A percentile compares a stretch with the other conserved stretches of the same genome.
phyloP scores from a whole-genome alignment of 2,113 vertebrate species.

The Emydocephalus ijimae region DNA sequence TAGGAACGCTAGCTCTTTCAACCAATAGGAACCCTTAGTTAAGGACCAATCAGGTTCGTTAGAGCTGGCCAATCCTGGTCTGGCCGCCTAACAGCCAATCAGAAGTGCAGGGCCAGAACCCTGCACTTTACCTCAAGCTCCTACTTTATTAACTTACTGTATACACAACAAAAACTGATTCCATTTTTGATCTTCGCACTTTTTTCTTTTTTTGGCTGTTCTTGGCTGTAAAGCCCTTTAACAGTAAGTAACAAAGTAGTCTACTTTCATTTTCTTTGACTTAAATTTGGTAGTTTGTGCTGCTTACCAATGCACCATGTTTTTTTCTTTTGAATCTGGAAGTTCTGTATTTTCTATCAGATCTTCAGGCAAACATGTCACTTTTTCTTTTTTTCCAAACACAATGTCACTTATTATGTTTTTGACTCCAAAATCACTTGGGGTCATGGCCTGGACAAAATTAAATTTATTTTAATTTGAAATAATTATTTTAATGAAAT shows the following conservation, averaged over 20 bases:
- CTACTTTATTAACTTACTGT: too few species aligned
- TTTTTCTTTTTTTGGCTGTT: slow-evolving; percentile 43
- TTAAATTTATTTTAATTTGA: neutral
- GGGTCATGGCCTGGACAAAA: neutral
- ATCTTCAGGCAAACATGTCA: neutral
- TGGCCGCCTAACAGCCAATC: too few species aligned
- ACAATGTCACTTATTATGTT: neutral
- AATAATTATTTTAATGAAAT: neutral
- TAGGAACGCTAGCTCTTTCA: too few species aligned
- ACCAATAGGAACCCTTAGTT: too few species aligned
- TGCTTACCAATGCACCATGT: slow-evolving; percentile 28
- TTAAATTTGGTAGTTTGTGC: slow-evolving; percentile 28
- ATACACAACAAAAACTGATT: too few species aligned
- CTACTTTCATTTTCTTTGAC: slow-evolving; percentile 38
- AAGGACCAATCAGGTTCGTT: too few species aligned
- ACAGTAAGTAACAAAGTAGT: slow-evolving; percentile 38
- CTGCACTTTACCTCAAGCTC: too few species aligned
- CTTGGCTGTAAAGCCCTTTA: slow-evolving; percentile 46
- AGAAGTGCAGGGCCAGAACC: too few species aligned
- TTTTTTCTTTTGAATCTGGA: slow-evolving; percentile 25
- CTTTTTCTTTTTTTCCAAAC: slow-evolving; percentile 18
- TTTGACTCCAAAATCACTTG: neutral
- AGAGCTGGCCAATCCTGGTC: too few species aligned
- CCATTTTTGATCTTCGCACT: neutral
- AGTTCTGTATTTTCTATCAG: slow-evolving; percentile 27